Evolutionary conservation across 1,140 invertebrate genomes (phyloP).

Genomic region (Dolichoris vasculosae): DNA sequence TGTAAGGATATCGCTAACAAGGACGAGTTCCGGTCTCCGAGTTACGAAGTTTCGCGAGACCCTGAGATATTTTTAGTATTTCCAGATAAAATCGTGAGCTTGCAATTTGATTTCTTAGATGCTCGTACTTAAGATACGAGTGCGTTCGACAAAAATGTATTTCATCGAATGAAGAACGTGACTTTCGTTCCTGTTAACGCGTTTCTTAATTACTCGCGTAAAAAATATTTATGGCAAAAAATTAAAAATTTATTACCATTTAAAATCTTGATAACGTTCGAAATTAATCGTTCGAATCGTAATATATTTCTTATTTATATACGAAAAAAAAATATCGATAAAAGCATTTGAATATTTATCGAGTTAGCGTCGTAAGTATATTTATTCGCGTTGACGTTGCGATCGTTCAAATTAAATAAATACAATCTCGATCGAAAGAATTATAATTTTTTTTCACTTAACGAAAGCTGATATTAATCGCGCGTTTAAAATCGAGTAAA

Average conservation of each 20-base stretch:
- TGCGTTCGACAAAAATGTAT: not conserved
- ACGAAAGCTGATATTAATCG: too few species aligned
- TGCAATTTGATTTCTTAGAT: not conserved
- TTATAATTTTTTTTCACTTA: too few species aligned
- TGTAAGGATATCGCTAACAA: not conserved
- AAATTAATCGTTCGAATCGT: not conserved
- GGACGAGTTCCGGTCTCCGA: conserved; percentile 3
- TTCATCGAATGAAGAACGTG: not conserved
- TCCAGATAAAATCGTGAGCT: not conserved
- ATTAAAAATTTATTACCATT: not conserved
- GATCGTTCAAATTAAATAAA: too few species aligned
- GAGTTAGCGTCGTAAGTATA: not conserved
- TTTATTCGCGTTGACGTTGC: not conserved
- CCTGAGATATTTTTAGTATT: conserved; percentile 26
- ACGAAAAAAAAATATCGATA: not conserved
- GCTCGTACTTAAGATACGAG: not conserved
- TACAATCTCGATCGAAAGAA: too few species aligned
- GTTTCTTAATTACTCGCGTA: not conserved
- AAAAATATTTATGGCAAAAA: not conserved
- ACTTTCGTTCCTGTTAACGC: not conserved
- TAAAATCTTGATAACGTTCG: not conserved
- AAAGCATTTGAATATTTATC: not conserved
- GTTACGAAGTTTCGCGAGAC: not conserved
- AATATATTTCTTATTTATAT: not conserved
- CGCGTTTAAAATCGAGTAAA: too few species aligned